These are phyloP conservation scores for Hyles lineata DNA, from an alignment of 2,888 invertebrate species.

Conservation along the genomic window DNA sequence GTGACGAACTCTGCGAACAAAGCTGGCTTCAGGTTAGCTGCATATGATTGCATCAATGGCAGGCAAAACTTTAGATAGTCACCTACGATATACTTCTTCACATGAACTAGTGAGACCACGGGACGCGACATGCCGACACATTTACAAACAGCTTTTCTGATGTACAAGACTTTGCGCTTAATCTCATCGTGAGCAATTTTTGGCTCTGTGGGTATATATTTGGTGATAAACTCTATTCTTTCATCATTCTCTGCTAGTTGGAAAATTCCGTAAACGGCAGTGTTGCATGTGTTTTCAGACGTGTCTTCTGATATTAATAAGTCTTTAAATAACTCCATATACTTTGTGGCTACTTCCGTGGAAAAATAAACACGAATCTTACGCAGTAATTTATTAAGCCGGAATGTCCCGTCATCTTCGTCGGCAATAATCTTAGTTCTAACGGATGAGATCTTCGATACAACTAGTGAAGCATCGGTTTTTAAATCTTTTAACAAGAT, in stretches of 20 bases:
- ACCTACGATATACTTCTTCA: conserved; percentile 56
- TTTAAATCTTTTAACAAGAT: conserved; percentile 46
- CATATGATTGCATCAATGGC: conserved; percentile 58
- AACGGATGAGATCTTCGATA: conserved; percentile 39
- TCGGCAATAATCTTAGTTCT: conserved; percentile 37
- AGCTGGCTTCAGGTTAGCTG: conserved; percentile 52
- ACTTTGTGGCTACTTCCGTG: conserved; percentile 49
- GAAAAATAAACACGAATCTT: conserved; percentile 63
- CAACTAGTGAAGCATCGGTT: conserved; percentile 42
- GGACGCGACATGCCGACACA: conserved; percentile 56
- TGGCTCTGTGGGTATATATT: conserved; percentile 51
- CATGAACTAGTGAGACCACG: conserved; percentile 52
- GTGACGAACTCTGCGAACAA: conserved; percentile 53
- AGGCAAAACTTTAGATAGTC: conserved; percentile 60
- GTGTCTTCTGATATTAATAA: conserved; percentile 30
- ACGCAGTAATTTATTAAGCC: conserved; percentile 46
- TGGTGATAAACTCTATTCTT: conserved; percentile 51
- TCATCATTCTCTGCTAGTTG: conserved; percentile 50
- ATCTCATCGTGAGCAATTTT: conserved; percentile 55
- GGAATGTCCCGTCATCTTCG: conserved; percentile 35
- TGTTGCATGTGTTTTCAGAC: conserved; percentile 32
- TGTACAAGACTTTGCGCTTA: conserved; percentile 44
- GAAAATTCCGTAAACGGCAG: conserved; percentile 55
- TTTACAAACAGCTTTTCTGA: conserved; percentile 61
- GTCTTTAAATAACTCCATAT: conserved; percentile 34